phyloP scores from a whole-genome alignment of 2,888 invertebrate species.

The Globia sparganii region DNA sequence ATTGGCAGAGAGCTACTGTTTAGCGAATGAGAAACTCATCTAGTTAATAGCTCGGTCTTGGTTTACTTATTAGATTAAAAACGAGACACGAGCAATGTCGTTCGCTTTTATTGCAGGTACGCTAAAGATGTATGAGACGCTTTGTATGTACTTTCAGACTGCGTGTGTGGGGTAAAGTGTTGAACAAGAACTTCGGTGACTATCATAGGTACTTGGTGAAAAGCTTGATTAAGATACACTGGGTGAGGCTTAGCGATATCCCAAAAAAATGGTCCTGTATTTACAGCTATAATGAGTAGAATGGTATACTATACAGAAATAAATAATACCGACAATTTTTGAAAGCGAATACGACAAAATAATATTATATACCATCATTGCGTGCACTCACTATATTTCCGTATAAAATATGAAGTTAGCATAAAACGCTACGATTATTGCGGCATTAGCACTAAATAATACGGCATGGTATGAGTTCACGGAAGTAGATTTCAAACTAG shows the following conservation, averaged over 20 bases:
- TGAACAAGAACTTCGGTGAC: background rate
- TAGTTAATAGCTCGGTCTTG: conserved; percentile 56
- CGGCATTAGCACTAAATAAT: conserved; percentile 53
- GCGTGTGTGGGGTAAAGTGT: background rate
- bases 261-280: background rate
- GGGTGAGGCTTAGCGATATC: background rate
- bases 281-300: background rate
- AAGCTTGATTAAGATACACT: background rate
- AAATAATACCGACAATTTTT: background rate
- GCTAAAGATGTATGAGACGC: conserved; percentile 8
- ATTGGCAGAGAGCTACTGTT: conserved; percentile 51
- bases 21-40: conserved; percentile 56
- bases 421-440: conserved; percentile 55
- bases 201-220: background rate
- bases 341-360: background rate
- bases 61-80: conserved; percentile 49
- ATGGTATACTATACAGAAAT: background rate
- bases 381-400: too few species aligned
- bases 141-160: background rate
- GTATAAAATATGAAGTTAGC: conserved; percentile 52
- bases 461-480: conserved; percentile 44
- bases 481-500: conserved; percentile 57
- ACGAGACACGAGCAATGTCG: conserved; percentile 11
- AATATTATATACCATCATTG: background rate
- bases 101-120: conserved; percentile 38